A percentile compares a stretch with the other conserved stretches of the same genome.
phyloP scores from a whole-genome alignment of 2,888 invertebrate species.

The Ephialtes manifestator region DNA sequence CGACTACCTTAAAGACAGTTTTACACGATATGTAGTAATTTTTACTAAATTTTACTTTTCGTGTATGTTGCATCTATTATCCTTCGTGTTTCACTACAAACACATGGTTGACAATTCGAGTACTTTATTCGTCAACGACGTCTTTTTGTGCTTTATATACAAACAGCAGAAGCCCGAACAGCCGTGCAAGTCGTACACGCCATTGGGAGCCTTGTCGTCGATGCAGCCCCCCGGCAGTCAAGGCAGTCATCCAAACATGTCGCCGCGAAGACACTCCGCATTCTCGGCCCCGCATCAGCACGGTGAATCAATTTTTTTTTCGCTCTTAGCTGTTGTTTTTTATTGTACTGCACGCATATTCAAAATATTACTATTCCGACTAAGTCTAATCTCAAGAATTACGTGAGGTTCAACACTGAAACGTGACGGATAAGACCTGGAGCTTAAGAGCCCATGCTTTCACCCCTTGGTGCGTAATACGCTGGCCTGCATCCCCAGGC shows the following conservation, averaged over 20 bases:
- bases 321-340: slow-evolving; percentile 73
- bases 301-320: slow-evolving; percentile 86
- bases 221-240: slow-evolving; percentile 93
- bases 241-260: slow-evolving; percentile 84
- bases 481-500: slow-evolving; percentile 24
- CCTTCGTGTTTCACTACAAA: too few species aligned
- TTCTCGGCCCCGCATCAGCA: slow-evolving; percentile 88
- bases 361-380: background rate
- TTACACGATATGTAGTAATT: too few species aligned
- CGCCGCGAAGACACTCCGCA: slow-evolving; percentile 85
- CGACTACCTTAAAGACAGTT: too few species aligned
- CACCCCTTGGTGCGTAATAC: slow-evolving; percentile 24
- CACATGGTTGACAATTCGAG: background rate
- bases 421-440: slow-evolving; percentile 39
- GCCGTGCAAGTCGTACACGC: slow-evolving; percentile 92
- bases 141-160: slow-evolving; percentile 34
- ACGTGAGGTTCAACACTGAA: background rate
- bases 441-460: slow-evolving; percentile 31
- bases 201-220: slow-evolving; percentile 93
- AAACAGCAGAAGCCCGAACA: slow-evolving; percentile 82
- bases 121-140: background rate
- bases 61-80: too few species aligned
- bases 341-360: background rate
- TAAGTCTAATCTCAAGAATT: slow-evolving; percentile 38
- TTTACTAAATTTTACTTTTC: too few species aligned